A percentile compares a stretch with the other conserved stretches of the same genome.
Evolutionary conservation across 2,888 invertebrate genomes (phyloP).

Genomic region (Baronia brevicornis): DNA sequence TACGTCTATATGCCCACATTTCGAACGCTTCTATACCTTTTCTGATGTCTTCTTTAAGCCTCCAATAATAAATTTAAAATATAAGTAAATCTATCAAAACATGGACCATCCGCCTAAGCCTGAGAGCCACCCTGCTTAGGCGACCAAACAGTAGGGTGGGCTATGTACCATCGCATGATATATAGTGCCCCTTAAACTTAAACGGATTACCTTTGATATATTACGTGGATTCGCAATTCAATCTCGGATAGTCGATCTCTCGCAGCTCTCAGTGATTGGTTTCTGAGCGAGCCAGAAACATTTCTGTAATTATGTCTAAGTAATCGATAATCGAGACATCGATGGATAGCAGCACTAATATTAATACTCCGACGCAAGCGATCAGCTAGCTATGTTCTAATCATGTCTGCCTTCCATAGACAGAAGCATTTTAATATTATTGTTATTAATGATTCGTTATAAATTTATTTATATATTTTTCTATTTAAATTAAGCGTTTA

Average conservation of each 20-base stretch:
- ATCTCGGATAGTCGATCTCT: constrained; percentile 67
- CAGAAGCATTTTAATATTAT: no score
- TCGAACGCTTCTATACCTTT: no score
- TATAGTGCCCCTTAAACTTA: constrained; percentile 72
- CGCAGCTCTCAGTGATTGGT: constrained; percentile 50
- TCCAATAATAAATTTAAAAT: neutral
- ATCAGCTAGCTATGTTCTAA: no score
- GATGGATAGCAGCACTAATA: no score
- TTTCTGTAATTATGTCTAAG: constrained; percentile 39
- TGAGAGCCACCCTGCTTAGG: constrained; percentile 66
- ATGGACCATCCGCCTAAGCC: constrained; percentile 42
- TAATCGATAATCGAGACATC: constrained; percentile 7
- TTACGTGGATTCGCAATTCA: constrained; percentile 69
- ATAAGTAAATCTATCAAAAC: constrained; percentile 15
- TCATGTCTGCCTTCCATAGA: no score
- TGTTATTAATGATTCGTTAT: no score
- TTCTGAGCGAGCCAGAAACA: constrained; percentile 42
- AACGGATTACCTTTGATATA: constrained; percentile 75
- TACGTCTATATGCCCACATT: no score
- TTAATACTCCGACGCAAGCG: no score
- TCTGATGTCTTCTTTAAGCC: neutral
- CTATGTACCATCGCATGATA: constrained; percentile 66
- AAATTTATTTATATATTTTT: no score
- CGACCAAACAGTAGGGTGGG: constrained; percentile 63
- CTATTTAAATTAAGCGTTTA: no score